These are phyloP conservation scores for Blastomussa wellsi DNA, from an alignment of 92 coral and sea anemone species.

Conservation along the genomic window DNA sequence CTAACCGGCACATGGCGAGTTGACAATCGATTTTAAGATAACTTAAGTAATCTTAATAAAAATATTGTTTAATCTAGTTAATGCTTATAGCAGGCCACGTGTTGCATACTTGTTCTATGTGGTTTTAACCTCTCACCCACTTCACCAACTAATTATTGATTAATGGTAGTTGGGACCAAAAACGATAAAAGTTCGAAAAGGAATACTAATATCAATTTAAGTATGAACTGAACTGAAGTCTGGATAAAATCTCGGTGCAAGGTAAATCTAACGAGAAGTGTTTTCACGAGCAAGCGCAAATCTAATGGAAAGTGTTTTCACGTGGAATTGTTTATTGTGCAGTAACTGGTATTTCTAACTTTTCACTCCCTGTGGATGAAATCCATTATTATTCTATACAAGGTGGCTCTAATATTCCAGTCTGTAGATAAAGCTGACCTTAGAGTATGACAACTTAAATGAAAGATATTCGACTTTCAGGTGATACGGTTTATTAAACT, in stretches of 20 bases:
- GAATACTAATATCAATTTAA: background rate
- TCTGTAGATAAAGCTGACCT: too few species aligned
- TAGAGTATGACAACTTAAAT: too few species aligned
- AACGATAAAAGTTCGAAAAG: background rate
- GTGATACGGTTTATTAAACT: too few species aligned
- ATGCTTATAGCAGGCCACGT: background rate
- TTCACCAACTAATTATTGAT: background rate
- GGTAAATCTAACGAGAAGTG: background rate
- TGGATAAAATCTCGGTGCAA: background rate
- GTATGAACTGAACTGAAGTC: too few species aligned
- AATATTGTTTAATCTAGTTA: background rate
- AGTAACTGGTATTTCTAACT: background rate
- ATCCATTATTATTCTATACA: too few species aligned
- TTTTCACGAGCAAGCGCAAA: background rate
- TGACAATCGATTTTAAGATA: background rate
- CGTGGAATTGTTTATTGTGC: background rate
- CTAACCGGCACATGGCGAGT: background rate
- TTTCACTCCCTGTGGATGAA: background rate
- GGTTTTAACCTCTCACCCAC: background rate
- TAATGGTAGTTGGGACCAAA: background rate
- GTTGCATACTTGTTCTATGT: background rate
- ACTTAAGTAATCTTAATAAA: background rate
- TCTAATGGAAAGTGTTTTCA: background rate
- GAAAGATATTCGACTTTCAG: too few species aligned
- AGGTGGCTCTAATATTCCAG: too few species aligned